Evolutionary conservation across 2,888 invertebrate genomes (phyloP).

Genomic region (Cephus pulcher): DNA sequence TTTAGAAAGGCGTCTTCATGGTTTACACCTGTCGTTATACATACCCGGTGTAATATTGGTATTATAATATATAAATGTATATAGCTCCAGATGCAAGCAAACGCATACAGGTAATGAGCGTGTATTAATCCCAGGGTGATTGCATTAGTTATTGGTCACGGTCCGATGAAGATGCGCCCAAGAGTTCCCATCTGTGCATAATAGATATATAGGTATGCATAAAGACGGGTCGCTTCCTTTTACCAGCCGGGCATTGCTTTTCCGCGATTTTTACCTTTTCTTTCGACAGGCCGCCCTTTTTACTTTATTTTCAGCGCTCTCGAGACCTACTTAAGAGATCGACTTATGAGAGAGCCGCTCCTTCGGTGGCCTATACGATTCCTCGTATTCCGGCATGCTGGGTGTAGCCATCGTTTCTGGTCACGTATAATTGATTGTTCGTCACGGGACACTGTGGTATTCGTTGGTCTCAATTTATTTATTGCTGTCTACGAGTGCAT

Average conservation of each 20-base stretch:
- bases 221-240: not conserved
- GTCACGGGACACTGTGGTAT: conserved; percentile 11
- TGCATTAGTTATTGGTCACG: conserved; percentile 52
- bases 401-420: conserved; percentile 18
- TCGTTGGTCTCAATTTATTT: conserved; percentile 32
- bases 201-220: not conserved
- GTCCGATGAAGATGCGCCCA: conserved; percentile 34
- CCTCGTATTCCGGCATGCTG: conserved; percentile 20
- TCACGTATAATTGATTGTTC: conserved; percentile 39
- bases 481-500: conserved; percentile 32
- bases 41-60: not conserved
- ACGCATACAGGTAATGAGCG: not conserved
- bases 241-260: not conserved
- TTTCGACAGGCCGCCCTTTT: not conserved
- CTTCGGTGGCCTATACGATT: conserved; percentile 24
- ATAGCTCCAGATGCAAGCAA: not conserved
- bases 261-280: conserved; percentile 8
- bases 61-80: not conserved
- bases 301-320: conserved; percentile 24
- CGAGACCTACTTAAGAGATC: conserved; percentile 51
- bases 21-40: not conserved
- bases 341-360: conserved; percentile 39
- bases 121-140: conserved; percentile 30
- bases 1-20: not conserved
- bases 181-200: conserved; percentile 14